Percentiles rank a stretch among this genome's conserved stretches.
Conservation (phyloP, 2,797 vertebrate species). For the Poeciliopsis paucimaculata region DNA sequence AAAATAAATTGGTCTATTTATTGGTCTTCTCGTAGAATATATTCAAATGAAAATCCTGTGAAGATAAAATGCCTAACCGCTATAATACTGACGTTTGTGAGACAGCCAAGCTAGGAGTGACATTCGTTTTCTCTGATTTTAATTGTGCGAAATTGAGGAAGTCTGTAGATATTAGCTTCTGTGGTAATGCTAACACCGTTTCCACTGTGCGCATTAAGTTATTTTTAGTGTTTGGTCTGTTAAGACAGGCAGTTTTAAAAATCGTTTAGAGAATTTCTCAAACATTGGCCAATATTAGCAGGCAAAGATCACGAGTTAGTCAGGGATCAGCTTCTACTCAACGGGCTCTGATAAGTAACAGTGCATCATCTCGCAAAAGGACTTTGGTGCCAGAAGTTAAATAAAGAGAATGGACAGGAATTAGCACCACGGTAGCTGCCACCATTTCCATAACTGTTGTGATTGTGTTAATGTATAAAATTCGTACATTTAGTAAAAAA, state of each 20-base stretch:
- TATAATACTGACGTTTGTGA: too few species aligned
- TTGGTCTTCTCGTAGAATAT: too few species aligned
- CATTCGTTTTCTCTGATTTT: too few species aligned
- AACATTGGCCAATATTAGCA: not conserved
- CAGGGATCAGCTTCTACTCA: not conserved
- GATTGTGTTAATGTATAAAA: not conserved
- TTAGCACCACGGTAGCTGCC: too few species aligned
- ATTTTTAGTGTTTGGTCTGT: not conserved
- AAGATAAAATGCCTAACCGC: not conserved
- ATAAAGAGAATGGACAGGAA: not conserved
- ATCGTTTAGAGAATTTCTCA: not conserved
- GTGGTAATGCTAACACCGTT: too few species aligned
- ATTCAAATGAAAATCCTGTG: not conserved
- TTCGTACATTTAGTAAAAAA: not conserved
- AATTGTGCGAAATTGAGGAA: too few species aligned
- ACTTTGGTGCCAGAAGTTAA: not conserved
- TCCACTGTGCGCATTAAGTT: not conserved
- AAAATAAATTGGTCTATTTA: too few species aligned
- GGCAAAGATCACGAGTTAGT: not conserved
- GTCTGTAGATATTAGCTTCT: too few species aligned
- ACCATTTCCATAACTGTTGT: not conserved
- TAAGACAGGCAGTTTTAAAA: not conserved
- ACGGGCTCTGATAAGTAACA: not conserved
- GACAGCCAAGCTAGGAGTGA: too few species aligned
- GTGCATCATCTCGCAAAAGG: not conserved